phyloP scores from a whole-genome alignment of 2,797 vertebrate genomes.

The Kryptopterus vitreolus region DNA sequence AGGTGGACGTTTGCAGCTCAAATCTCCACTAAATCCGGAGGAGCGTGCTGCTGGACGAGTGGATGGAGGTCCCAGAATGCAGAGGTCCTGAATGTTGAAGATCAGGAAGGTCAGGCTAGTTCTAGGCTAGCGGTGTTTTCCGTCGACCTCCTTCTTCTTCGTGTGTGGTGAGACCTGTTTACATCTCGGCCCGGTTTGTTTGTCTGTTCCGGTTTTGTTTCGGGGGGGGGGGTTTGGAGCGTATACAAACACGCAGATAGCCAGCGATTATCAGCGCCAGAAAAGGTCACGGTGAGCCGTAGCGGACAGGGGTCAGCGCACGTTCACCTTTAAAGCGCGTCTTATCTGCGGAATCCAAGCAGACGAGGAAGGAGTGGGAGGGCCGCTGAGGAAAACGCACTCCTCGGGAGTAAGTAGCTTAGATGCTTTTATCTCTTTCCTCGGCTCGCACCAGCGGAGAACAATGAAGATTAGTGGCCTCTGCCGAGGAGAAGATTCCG shows the following conservation, averaged over 20 bases:
- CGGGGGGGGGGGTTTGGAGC: neutral
- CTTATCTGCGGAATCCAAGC: conserved; percentile 29
- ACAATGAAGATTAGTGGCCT: conserved; percentile 69
- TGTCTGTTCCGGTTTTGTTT: conserved; percentile 5
- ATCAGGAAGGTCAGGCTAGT: too few relatives aligned
- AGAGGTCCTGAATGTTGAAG: too few relatives aligned
- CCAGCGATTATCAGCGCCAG: conserved; percentile 6
- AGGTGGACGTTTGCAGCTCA: too few relatives aligned
- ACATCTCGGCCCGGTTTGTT: neutral
- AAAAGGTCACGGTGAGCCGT: conserved; percentile 26
- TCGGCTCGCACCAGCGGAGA: conserved; percentile 72
- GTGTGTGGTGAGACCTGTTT: conserved; percentile 5
- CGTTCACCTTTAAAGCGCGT: conserved; percentile 34
- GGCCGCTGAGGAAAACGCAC: conserved; percentile 20
- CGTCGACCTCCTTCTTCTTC: too few relatives aligned
- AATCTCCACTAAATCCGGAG: too few relatives aligned
- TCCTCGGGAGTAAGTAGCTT: conserved; percentile 60
- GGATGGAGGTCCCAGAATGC: too few relatives aligned
- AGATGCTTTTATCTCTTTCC: conserved; percentile 63
- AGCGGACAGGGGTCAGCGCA: neutral
- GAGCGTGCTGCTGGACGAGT: too few relatives aligned
- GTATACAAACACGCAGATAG: conserved; percentile 36
- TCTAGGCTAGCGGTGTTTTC: too few relatives aligned
- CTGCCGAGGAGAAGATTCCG: too few relatives aligned
- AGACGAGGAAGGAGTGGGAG: conserved; percentile 26